These are phyloP conservation scores for Callipepla californica DNA, from an alignment of 2,113 vertebrate genomes.

Conservation along the genomic window DNA sequence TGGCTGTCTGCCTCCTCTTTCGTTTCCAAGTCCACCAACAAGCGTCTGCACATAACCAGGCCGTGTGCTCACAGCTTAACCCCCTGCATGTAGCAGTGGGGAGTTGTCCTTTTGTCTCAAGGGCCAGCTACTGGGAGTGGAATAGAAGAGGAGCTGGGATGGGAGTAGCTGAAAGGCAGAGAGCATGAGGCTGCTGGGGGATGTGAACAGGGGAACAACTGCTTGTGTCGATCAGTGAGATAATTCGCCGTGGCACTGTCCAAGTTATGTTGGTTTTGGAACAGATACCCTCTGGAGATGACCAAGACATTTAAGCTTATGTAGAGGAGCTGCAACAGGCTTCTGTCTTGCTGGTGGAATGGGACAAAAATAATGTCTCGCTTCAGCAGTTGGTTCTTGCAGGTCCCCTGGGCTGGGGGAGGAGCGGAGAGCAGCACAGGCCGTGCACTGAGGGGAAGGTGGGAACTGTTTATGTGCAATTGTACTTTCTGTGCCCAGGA, in stretches of 20 bases:
- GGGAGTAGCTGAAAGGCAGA: background rate
- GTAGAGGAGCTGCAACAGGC: background rate
- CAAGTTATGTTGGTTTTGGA: background rate
- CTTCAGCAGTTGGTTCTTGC: background rate
- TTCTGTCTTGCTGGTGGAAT: background rate
- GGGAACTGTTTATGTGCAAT: background rate
- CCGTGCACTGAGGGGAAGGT: background rate
- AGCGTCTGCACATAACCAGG: background rate
- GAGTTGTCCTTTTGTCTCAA: background rate
- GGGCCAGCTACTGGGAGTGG: background rate
- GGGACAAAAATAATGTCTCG: background rate
- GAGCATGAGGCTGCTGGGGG: background rate
- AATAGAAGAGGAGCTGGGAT: background rate
- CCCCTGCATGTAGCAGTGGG: background rate
- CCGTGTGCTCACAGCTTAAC: background rate
- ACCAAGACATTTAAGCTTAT: background rate
- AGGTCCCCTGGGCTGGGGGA: background rate
- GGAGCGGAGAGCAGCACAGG: background rate
- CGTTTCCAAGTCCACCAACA: background rate
- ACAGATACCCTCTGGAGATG: background rate
- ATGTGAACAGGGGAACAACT: background rate
- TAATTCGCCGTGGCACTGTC: background rate
- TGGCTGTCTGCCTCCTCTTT: background rate
- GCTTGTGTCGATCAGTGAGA: background rate
- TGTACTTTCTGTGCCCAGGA: fast-evolving